phyloP scores from a whole-genome alignment of 2,797 vertebrate species.

The Notamacropus eugenii region DNA sequence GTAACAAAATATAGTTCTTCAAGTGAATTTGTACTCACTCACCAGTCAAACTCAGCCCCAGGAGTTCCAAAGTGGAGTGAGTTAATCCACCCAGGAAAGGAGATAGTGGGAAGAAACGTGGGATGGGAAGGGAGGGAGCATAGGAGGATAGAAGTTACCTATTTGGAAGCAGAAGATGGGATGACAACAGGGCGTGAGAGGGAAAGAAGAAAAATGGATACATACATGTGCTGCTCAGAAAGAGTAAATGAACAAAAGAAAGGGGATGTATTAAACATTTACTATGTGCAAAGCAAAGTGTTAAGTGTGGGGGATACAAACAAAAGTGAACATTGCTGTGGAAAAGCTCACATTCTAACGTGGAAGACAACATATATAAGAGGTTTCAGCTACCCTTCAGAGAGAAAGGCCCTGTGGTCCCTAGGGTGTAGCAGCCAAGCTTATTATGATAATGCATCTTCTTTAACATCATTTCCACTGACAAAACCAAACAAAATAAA shows the following conservation, averaged over 20 bases:
- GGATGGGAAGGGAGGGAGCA: background rate
- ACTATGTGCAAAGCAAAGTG: background rate
- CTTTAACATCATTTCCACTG: background rate
- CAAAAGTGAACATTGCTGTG: background rate
- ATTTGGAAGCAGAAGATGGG: background rate
- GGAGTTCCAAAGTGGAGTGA: background rate
- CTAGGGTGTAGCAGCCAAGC: background rate
- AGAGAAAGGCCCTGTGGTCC: background rate
- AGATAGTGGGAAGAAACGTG: background rate
- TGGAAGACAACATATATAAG: background rate
- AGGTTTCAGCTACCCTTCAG: background rate
- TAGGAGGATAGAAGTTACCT: background rate
- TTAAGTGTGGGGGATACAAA: background rate
- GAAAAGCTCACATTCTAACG: background rate
- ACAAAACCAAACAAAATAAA: background rate
- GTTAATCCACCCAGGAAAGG: background rate
- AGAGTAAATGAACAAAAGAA: background rate
- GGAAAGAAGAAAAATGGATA: too few species aligned
- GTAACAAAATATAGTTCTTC: background rate
- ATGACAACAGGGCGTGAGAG: background rate
- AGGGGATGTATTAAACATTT: background rate
- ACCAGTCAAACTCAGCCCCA: background rate
- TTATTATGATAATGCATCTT: background rate
- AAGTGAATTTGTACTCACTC: background rate
- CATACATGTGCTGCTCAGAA: background rate